Base-by-base conservation (phyloP, 1,140 invertebrate genomes). In the Eriosoma lanigerum region DNA sequence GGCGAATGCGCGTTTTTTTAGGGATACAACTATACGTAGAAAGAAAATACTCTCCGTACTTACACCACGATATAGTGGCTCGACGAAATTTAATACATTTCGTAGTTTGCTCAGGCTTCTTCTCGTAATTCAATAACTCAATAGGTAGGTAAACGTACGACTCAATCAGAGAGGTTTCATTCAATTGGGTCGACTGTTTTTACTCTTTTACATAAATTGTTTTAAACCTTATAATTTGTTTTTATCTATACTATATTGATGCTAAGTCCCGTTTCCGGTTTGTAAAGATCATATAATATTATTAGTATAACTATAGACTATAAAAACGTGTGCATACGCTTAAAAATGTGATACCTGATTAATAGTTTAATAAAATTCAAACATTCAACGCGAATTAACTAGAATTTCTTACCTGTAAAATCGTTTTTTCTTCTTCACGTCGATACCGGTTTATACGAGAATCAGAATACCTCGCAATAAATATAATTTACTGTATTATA, bases 1-100 rank as follows among this genome's bases (percentile, higher is more conserved):
- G 8, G 8, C 32, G 32, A 8, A 8, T 38, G 32, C 8, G 32
- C 32, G 3, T 38, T 38, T 3, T 38, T 38, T 4, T 38, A 38
- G 32, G 32, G 32, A 38, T 38, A 38, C 32, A 4, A 38, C 32
- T 38, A 60, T 3, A 8, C 13, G 4, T 0, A 26, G 54, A 29
- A 5, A 10, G 0, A 62, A 15, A 19, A 29, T 15, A 10, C 32
- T 62, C 29, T n/a, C 8, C 26, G 26, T 60, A 17, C 58, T n/a
- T n/a, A n/a, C n/a, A n/a, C n/a, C 8, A 62, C 68, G 21, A 32
- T n/a, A 38, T n/a, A 38, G 73, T 24, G 54, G 50, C 13, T 58
- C 13, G 32, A 76, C 54, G 73, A 76, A 76, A 76, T 76, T 76
- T 44, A 76, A 76, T 76, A 76, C 73, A 32, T 68, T 68, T 48